A percentile compares a stretch with the other conserved stretches of the same genome.
phyloP scores from a whole-genome alignment of 1,140 invertebrate species.

The Amphibalanus amphitrite region DNA sequence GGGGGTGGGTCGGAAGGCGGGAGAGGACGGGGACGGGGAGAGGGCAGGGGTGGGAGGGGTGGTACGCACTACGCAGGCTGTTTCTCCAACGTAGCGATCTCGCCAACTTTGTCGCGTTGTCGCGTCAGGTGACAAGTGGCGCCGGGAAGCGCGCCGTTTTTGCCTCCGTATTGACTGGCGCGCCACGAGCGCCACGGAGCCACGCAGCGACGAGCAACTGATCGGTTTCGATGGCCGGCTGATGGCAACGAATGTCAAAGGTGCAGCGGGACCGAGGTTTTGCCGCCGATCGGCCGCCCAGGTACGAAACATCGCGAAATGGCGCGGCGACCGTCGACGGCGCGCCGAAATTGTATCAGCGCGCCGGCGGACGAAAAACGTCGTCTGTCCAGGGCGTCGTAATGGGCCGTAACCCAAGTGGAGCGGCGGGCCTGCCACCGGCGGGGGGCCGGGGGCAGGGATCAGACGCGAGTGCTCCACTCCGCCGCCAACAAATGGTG shows the following conservation, averaged over 20 bases:
- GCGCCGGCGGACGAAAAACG: not conserved
- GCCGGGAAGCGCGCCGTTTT: not conserved
- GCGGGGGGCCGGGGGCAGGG: too few relatives aligned
- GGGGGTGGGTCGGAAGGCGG: too few relatives aligned
- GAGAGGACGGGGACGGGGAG: not conserved
- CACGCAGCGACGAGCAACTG: not conserved
- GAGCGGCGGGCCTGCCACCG: not conserved
- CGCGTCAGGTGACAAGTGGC: not conserved
- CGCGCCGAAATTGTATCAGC: not conserved
- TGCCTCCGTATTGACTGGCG: not conserved
- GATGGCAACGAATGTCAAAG: not conserved
- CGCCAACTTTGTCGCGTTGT: not conserved
- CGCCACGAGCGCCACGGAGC: too few relatives aligned
- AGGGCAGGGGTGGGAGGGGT: too few relatives aligned
- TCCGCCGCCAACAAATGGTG: not conserved
- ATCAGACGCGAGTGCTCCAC: not conserved
- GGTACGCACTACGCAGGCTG: too few relatives aligned
- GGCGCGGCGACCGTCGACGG: not conserved
- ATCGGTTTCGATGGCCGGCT: not conserved
- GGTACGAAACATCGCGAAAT: not conserved
- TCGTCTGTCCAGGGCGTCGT: not conserved
- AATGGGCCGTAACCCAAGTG: not conserved
- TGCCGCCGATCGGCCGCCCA: not conserved
- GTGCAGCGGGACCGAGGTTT: not conserved
- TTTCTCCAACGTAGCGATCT: not conserved